Evolutionary conservation across 2,797 vertebrate genomes (phyloP), one percentile per base, ranked within the genome.

Genomic region (Acrossocheilus wenchowensis): DNA sequence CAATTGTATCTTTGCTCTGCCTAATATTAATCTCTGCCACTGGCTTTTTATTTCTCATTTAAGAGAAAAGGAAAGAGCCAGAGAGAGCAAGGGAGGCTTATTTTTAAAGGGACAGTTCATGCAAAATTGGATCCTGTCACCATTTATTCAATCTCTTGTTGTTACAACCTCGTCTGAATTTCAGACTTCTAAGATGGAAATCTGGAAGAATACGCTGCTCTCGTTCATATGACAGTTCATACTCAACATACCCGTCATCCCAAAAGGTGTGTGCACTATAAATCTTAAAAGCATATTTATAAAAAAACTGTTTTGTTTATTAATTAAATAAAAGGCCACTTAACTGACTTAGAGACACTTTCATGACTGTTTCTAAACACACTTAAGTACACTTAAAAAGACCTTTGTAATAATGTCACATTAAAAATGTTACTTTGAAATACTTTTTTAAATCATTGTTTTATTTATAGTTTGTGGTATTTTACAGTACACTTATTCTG

Each of bases 1-100:
- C 89, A 92, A 92, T 92, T 93, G 91, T 93, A 94, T 94, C 92
- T 91, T 73, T 48, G 81, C 88, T 92, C 89, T 60, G 90, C 91
- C 91, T 92, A 43, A 80, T 80, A 85, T 81, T 93, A 93, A 94
- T 94, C 91, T 80, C n/a, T 81, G 89, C 89, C 90, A 85, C 14
- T 45, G 91, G 91, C 90, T 85, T 92, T 78, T 89, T 66, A 80
- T 92, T 89, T 89, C 89, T 87, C 86, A 89, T 92, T 92, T 90
- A 89, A 77, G 69, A 77, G 60, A 81, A 81, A 84, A 86, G 66
- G 54, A 73, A 68, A 36, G 54, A 48, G 34, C 0, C 41, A 26
- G 52, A 41, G 3, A n/a, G 50, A 34, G 45, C 6, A 34, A n/a
- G 66, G 57, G 66, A 66, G 14, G 50, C 52, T 21, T 62, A 43